phyloP scores from a whole-genome alignment of 2,888 invertebrate genomes.

The Biston stratarius region DNA sequence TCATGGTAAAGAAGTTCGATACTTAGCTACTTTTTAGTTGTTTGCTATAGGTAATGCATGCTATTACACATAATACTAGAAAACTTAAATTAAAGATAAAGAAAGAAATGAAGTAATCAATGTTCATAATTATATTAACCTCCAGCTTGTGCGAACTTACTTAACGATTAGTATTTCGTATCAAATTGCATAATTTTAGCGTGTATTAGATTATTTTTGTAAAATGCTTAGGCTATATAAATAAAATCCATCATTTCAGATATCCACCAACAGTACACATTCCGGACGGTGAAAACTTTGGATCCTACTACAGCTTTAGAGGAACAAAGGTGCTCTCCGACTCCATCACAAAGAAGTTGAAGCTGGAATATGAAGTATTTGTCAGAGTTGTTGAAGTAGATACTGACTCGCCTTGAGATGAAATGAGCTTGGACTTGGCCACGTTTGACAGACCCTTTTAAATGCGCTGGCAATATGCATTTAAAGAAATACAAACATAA shows the following conservation, averaged over 20 bases:
- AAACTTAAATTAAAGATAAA: too few relatives aligned
- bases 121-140: too few relatives aligned
- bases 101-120: too few relatives aligned
- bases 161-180: too few relatives aligned
- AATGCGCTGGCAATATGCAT: background rate
- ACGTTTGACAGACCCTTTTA: conserved; percentile 4
- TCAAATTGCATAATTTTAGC: too few relatives aligned
- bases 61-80: too few relatives aligned
- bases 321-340: conserved; percentile 70
- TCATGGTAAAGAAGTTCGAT: too few relatives aligned
- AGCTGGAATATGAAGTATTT: conserved; percentile 77
- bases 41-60: too few relatives aligned
- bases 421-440: conserved; percentile 1
- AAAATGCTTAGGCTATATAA: background rate
- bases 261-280: conserved; percentile 68
- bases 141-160: too few relatives aligned
- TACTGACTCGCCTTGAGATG: conserved; percentile 7
- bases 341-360: conserved; percentile 66
- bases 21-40: too few relatives aligned
- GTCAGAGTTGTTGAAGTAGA: conserved; percentile 71
- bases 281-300: conserved; percentile 67
- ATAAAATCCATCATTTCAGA: conserved; percentile 54
- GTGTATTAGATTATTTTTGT: too few relatives aligned
- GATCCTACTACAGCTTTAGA: conserved; percentile 75
- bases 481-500: background rate